These are phyloP conservation scores for Siniperca obscura DNA, from an alignment of 2,797 vertebrate genomes.

Conservation along the genomic window DNA sequence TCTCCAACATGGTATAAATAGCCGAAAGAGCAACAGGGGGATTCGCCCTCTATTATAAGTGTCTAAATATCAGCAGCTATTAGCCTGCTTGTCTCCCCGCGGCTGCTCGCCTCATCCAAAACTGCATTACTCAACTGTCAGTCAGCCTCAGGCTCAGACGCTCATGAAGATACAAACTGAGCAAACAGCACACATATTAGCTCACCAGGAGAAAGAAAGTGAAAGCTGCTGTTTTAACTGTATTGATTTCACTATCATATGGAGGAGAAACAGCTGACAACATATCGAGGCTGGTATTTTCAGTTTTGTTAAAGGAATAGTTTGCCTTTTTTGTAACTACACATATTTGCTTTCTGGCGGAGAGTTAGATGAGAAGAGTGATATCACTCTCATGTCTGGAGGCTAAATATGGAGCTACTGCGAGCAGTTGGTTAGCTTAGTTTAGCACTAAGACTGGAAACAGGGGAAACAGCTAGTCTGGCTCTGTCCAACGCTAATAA, in stretches of 20 bases:
- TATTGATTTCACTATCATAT: no score
- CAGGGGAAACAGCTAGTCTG: neutral
- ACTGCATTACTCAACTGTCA: constrained; percentile 55
- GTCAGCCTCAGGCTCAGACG: constrained; percentile 30
- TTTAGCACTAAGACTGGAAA: neutral
- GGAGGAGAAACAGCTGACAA: neutral
- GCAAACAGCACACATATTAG: neutral
- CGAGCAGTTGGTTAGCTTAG: neutral
- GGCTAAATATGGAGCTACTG: no score
- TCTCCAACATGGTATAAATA: constrained; percentile 71
- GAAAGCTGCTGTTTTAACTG: neutral
- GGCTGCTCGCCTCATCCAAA: constrained; percentile 43
- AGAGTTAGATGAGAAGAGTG: neutral
- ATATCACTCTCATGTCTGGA: neutral
- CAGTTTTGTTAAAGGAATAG: neutral
- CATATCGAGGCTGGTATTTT: neutral
- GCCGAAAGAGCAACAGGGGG: constrained; percentile 73
- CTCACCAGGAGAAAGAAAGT: neutral
- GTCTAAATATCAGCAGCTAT: constrained; percentile 75
- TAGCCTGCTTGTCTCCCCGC: constrained; percentile 61
- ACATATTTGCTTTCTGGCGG: neutral
- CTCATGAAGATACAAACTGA: constrained; percentile 1
- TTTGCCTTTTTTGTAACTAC: neutral
- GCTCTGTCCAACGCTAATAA: neutral
- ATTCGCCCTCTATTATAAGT: constrained; percentile 61